phyloP scores from a whole-genome alignment of 2,113 vertebrate genomes.

The Oncorhynchus tshawytscha region DNA sequence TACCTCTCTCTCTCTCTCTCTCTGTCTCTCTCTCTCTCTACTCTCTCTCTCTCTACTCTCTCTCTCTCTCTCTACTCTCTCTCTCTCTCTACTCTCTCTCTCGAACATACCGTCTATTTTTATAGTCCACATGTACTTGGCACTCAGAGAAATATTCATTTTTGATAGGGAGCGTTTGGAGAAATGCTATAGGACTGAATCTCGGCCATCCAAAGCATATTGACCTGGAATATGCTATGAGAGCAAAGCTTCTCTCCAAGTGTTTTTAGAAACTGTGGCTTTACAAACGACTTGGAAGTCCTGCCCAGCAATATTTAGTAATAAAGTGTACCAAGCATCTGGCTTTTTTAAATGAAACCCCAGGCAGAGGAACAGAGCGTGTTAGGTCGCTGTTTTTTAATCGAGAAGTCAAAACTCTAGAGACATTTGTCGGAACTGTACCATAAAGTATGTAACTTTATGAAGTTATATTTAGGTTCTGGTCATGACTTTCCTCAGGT shows the following conservation, averaged over 20 bases:
- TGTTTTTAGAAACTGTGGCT: constrained; percentile 27
- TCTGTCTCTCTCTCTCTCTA: not conserved
- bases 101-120: constrained; percentile 45
- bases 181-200: constrained; percentile 47
- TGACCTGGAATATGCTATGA: constrained; percentile 40
- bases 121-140: constrained; percentile 69
- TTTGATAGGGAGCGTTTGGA: constrained; percentile 65
- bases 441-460: not conserved
- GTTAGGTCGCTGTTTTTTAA: not conserved
- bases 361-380: not conserved
- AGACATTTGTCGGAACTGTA: not conserved
- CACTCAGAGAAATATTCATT: constrained; percentile 79
- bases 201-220: constrained; percentile 17
- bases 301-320: not conserved
- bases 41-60: constrained; percentile 28
- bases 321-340: constrained; percentile 16
- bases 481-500: not conserved
- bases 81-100: constrained; percentile 18
- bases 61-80: constrained; percentile 4
- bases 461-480: not conserved
- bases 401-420: not conserved
- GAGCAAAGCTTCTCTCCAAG: constrained; percentile 19
- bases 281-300: not conserved
- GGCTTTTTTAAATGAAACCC: constrained; percentile 27
- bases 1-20: constrained; percentile 19